These are phyloP conservation scores for Pelvicachromis taeniatus DNA, from an alignment of 2,113 vertebrate genomes.

Conservation along the genomic window DNA sequence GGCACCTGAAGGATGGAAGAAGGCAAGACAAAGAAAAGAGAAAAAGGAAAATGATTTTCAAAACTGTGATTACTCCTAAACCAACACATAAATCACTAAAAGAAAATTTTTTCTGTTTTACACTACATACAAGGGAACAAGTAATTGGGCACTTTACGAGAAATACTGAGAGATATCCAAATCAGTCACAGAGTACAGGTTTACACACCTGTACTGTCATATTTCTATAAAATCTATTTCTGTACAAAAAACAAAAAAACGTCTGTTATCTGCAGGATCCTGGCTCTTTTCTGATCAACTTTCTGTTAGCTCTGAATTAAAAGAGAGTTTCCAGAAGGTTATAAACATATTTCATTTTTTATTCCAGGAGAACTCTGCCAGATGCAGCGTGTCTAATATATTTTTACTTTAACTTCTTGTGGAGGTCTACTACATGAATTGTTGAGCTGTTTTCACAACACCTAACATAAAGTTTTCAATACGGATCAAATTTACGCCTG, in stretches of 20 bases:
- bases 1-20: constrained; percentile 24
- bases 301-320: neutral
- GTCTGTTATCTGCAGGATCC: neutral
- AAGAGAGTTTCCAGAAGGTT: neutral
- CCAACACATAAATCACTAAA: neutral
- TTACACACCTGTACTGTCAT: neutral
- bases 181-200: neutral
- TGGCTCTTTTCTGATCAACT: neutral
- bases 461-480: neutral
- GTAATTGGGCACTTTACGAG: neutral
- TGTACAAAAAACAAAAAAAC: neutral
- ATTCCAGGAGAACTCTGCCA: neutral
- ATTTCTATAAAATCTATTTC: neutral
- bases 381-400: neutral
- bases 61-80: neutral
- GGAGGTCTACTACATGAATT: neutral
- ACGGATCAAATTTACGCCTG: neutral
- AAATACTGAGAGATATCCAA: neutral
- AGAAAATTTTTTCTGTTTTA: neutral
- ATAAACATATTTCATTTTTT: neutral
- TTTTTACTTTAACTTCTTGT: neutral
- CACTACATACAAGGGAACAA: neutral
- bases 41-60: neutral
- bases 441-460: neutral
- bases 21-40: neutral